Base-by-base conservation (phyloP, 2,113 vertebrate genomes). In the Malurus alboscapulatus region DNA sequence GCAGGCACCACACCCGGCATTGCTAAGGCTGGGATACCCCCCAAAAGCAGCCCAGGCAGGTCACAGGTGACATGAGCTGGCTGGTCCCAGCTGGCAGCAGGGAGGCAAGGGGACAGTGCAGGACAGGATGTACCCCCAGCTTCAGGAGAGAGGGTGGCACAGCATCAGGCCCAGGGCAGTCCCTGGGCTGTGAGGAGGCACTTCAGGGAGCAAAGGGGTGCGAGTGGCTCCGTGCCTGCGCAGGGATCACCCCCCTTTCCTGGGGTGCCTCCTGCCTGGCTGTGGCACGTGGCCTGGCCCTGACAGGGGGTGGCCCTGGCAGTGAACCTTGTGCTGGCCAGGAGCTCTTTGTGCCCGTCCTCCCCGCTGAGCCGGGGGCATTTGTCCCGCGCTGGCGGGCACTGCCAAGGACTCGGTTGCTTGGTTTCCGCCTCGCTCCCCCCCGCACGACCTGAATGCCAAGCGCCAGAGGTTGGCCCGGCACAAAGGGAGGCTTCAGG, bases 371-470 rank as follows among this genome's bases (percentile, higher is more conserved):
- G 94, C 87, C 1, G 2, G 88, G 91, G 93, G 57, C 87, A 90
- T 82, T 93, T 78, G 92, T 95, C 94, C 92, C 1, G 11, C 14
- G 0, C 66, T 61, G 72, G 53, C 20, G 59, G 94, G 88, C 93
- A 89, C 82, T 96, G 96, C 96, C 96, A 97, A 97, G 89, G 92
- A 92, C 71, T 93, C 2, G 32, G 94, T 94, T 94, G 95, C 95
- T 81, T 96, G 96, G 96, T 94, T 96, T 95, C 95, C 18, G 34
- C 85, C 91, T 91, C 57, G 3, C 59, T 86, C 68, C 90, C 90
- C 87, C 92, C 15, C 0, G 71, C 90, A 90, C 48, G 90, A 90
- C 92, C 72, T 93, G 95, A 96, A 96, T 96, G 95, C 92, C 94
- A 94, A 96, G 87, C 3, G 54, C 84, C 91, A 94, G 92, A 90